Evolutionary conservation across 2,113 vertebrate species (phyloP).

Genomic region (Nanorana parkeri): DNA sequence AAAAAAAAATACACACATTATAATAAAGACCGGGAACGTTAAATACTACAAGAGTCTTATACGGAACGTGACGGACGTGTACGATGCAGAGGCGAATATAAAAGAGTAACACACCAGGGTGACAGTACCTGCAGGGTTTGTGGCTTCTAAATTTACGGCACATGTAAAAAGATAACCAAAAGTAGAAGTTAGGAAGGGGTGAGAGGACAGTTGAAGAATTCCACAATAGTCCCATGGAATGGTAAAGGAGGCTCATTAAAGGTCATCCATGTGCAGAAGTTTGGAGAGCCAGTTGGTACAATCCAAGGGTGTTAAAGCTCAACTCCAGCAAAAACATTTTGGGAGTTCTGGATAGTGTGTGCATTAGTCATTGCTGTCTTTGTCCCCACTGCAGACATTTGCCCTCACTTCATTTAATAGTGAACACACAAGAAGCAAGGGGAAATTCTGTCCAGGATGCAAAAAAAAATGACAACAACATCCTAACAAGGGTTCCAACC

Average conservation of each 20-base stretch:
- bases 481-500: no score
- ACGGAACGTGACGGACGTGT: constrained; percentile 17
- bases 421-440: no score
- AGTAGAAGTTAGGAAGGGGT: constrained; percentile 72
- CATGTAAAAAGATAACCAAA: constrained; percentile 79
- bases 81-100: constrained; percentile 62
- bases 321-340: no score
- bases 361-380: no score
- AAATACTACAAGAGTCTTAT: constrained; percentile 10
- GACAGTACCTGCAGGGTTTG: constrained; percentile 88
- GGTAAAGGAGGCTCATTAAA: constrained; percentile 58
- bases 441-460: no score
- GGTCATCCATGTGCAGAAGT: not conserved
- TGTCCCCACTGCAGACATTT: no score
- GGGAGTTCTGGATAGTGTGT: no score
- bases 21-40: not conserved
- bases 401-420: no score
- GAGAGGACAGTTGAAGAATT: constrained; percentile 57
- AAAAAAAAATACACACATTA: not conserved
- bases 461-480: no score
- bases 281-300: no score
- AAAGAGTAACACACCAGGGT: constrained; percentile 70
- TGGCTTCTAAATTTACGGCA: constrained; percentile 87
- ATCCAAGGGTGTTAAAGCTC: no score
- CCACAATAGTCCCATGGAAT: constrained; percentile 66